These are phyloP conservation scores for Castor canadensis DNA, from an alignment of 2,113 vertebrate species.

Conservation along the genomic window DNA sequence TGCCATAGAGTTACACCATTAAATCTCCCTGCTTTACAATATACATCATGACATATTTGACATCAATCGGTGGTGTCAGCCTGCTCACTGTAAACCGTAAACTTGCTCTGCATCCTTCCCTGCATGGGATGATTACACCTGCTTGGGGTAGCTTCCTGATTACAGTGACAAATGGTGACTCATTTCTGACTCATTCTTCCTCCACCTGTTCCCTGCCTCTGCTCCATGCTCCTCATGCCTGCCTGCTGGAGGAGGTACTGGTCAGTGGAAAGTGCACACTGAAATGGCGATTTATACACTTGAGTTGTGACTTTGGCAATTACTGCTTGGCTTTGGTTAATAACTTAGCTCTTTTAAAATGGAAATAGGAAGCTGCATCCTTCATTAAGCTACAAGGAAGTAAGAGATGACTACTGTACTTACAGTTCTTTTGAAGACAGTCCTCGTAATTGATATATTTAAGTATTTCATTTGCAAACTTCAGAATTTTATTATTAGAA, in stretches of 20 bases:
- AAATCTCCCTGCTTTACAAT: conserved; percentile 88
- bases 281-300: not conserved
- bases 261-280: not conserved
- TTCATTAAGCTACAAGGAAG: not conserved
- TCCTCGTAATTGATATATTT: not conserved
- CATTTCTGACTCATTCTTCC: conserved; percentile 44
- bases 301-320: not conserved
- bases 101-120: conserved; percentile 83
- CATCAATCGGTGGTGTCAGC: conserved; percentile 90
- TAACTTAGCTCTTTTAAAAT: not conserved
- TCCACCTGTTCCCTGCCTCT: not conserved
- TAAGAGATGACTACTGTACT: not conserved
- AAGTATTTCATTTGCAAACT: conserved; percentile 15
- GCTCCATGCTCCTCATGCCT: not conserved
- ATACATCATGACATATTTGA: conserved; percentile 91
- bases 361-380: not conserved
- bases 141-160: conserved; percentile 81
- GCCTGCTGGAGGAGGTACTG: not conserved
- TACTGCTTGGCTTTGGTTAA: not conserved
- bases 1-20: conserved; percentile 86
- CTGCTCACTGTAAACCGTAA: conserved; percentile 87
- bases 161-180: conserved; percentile 80
- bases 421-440: not conserved
- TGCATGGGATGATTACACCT: conserved; percentile 83
- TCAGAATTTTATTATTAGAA: conserved; percentile 24